These are phyloP conservation scores for Bovichtus variegatus DNA, from an alignment of 2,797 vertebrate genomes.

Conservation along the genomic window DNA sequence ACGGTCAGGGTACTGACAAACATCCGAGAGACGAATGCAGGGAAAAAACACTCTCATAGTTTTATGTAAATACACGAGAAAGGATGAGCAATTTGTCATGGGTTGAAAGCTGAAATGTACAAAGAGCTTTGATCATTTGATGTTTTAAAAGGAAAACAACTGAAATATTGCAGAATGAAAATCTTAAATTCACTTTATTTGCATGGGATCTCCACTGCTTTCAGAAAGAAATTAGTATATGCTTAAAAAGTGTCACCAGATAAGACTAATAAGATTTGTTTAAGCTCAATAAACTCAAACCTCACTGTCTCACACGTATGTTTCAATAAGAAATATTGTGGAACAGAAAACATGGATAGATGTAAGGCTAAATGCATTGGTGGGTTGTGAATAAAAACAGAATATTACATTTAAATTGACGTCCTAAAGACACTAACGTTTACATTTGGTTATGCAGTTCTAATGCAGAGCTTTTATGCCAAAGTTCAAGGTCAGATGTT, in stretches of 20 bases:
- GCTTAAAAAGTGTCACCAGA: not conserved
- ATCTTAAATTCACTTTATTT: conserved; percentile 10
- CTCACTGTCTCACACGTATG: not conserved
- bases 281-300: not conserved
- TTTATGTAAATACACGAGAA: conserved; percentile 16
- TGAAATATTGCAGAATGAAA: conserved; percentile 11
- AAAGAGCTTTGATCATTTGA: conserved; percentile 19
- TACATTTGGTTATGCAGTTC: not conserved
- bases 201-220: not conserved
- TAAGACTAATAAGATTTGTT: not conserved
- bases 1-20: conserved; percentile 12
- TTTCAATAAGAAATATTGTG: not conserved
- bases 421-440: not conserved
- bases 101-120: conserved; percentile 10
- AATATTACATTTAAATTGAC: not conserved
- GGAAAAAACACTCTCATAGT: not conserved
- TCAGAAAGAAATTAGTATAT: conserved; percentile 1
- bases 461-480: not conserved
- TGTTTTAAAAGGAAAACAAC: not conserved
- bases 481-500: not conserved
- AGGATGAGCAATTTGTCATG: conserved; percentile 1
- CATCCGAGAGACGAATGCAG: not conserved
- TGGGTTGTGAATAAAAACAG: conserved; percentile 1
- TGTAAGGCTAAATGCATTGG: not conserved
- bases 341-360: not conserved